Percentiles rank a stretch among this genome's conserved stretches.
Evolutionary conservation across 37 sponge, comb jelly and placozoan species (phyloP).

Genomic region (Bolinopsis microptera): DNA sequence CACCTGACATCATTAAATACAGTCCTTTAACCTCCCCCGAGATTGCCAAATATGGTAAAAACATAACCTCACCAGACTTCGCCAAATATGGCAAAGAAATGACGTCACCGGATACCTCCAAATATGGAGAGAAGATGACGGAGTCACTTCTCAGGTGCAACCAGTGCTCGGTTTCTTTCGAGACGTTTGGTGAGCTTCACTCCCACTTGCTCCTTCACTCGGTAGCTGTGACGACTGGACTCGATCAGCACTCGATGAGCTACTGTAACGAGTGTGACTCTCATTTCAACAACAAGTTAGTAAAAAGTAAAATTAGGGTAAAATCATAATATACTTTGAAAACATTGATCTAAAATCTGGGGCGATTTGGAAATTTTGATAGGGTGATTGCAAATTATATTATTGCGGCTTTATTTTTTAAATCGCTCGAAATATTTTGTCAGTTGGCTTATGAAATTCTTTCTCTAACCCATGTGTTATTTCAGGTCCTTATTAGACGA

Average conservation of each 20-base stretch:
- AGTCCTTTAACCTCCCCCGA: neutral
- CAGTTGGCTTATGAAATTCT: no score
- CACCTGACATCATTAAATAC: neutral
- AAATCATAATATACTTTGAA: no score
- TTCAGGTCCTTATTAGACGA: slow-evolving; percentile 8
- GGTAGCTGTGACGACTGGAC: neutral
- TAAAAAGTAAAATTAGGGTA: neutral
- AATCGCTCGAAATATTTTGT: no score
- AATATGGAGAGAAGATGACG: neutral
- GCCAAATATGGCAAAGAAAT: neutral
- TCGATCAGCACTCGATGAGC: neutral
- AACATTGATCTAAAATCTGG: no score
- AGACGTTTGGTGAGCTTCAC: slow-evolving; percentile 35
- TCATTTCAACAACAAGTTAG: slow-evolving; percentile 42
- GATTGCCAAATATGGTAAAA: neutral
- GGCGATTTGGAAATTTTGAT: no score
- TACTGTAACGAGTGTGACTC: slow-evolving; percentile 37
- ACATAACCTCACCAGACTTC: neutral
- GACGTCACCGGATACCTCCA: neutral
- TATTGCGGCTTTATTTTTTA: no score
- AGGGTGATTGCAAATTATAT: no score
- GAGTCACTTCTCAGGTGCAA: slow-evolving; percentile 22
- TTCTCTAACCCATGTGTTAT: no score
- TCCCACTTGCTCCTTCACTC: slow-evolving; percentile 43
- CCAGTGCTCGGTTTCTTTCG: slow-evolving; percentile 27